Conservation (phyloP, 2,797 vertebrate species). For the Muscicapa comitata region DNA sequence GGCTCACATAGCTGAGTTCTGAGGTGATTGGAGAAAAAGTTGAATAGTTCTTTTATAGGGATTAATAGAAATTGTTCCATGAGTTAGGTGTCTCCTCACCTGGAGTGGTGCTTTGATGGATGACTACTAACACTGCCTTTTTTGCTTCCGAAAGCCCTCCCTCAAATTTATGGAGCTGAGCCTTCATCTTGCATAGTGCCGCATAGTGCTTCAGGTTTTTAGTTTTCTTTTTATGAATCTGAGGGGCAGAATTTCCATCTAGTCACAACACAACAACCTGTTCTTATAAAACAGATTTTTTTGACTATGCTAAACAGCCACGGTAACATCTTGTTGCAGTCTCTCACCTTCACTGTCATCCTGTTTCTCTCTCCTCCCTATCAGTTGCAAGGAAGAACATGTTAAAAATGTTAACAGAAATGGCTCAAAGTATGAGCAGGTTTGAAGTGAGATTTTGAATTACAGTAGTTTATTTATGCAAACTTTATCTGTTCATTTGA, state of each 20-base stretch:
- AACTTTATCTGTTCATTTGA: not conserved
- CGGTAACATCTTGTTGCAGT: not conserved
- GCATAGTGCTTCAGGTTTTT: not conserved
- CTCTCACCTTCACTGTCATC: not conserved
- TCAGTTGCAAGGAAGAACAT: not conserved
- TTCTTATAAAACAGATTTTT: not conserved
- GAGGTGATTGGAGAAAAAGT: not conserved
- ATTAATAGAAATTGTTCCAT: not conserved
- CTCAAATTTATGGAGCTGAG: not conserved
- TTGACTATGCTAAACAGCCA: not conserved
- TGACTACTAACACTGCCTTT: not conserved
- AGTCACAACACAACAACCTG: not conserved
- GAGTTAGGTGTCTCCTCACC: not conserved
- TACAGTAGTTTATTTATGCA: not conserved
- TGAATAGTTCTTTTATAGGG: not conserved
- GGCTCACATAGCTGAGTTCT: not conserved
- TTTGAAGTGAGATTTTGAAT: not conserved
- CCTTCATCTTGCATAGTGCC: not conserved
- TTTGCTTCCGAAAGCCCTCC: not conserved
- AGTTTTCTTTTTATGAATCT: not conserved
- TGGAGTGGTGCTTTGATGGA: not conserved
- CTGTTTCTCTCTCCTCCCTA: rapidly evolving
- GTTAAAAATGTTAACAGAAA: not conserved
- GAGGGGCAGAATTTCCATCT: not conserved
- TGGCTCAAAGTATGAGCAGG: not conserved